Conservation (phyloP, 2,113 vertebrate species). For the Malaclemys terrapin region DNA sequence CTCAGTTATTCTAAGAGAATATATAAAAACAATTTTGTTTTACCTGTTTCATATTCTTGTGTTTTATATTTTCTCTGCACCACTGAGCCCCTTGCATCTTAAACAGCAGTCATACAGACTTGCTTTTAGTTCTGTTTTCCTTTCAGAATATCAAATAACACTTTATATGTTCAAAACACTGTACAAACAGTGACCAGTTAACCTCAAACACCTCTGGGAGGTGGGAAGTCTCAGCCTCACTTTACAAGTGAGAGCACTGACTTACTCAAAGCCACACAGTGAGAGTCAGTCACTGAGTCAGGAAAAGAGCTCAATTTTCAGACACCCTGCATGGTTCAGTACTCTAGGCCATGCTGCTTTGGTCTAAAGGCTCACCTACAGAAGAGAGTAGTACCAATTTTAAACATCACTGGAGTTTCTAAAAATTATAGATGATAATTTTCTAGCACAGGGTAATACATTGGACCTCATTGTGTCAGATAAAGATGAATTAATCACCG, state of each 20-base stretch:
- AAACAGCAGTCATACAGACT: neutral
- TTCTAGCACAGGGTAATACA: neutral
- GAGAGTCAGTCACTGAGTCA: neutral
- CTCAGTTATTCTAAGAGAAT: conserved; percentile 46
- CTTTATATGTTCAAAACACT: neutral
- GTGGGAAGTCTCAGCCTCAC: neutral
- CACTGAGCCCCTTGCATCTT: neutral
- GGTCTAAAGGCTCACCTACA: neutral
- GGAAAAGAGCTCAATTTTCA: too few species aligned
- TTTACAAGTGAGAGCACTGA: neutral
- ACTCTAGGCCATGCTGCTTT: neutral
- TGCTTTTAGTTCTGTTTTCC: neutral
- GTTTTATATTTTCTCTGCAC: neutral
- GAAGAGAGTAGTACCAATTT: neutral
- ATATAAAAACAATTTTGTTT: conserved; percentile 31
- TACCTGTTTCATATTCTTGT: neutral
- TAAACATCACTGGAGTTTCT: neutral
- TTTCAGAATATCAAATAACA: conserved; percentile 11
- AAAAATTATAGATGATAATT: neutral
- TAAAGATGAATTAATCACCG: neutral
- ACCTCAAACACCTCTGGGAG: neutral
- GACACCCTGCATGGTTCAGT: neutral
- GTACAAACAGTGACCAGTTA: neutral
- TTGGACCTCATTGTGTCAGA: neutral
- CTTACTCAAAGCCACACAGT: neutral